phyloP scores from a whole-genome alignment of 2,888 invertebrate species.

The Heteropelma amictum region DNA sequence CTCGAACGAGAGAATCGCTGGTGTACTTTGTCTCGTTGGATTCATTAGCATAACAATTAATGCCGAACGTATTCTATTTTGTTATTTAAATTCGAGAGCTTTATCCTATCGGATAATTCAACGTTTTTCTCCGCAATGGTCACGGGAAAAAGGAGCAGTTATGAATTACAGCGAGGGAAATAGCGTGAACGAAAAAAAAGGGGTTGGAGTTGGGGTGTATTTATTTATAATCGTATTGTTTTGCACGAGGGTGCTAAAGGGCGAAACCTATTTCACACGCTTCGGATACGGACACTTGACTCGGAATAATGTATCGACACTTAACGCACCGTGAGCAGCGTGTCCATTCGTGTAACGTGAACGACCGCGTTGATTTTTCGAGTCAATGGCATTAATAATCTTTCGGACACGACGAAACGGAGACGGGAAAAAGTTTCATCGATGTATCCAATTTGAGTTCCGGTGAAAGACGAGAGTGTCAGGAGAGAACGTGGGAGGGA shows the following conservation, averaged over 20 bases:
- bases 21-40: conserved; percentile 8
- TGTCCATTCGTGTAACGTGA: background rate
- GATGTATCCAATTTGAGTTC: conserved; percentile 53
- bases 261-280: conserved; percentile 61
- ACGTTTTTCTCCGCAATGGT: too few relatives aligned
- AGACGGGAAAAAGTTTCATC: conserved; percentile 23
- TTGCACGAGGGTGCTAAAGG: conserved; percentile 37
- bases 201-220: background rate
- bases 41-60: conserved; percentile 45
- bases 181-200: too few relatives aligned
- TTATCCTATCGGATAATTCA: too few relatives aligned
- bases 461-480: conserved; percentile 29
- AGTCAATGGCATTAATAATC: conserved; percentile 18
- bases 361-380: conserved; percentile 50
- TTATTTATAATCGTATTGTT: background rate
- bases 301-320: conserved; percentile 57
- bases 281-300: conserved; percentile 60
- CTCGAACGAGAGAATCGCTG: conserved; percentile 7
- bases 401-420: background rate
- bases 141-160: too few relatives aligned
- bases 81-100: conserved; percentile 5
- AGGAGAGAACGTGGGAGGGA: conserved; percentile 22
- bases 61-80: conserved; percentile 18
- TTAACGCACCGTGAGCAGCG: conserved; percentile 24
- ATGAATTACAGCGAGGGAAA: too few relatives aligned